Evolutionary conservation across 53 echinoderm and acorn worm species (phyloP).

Genomic region (Patiria pectinifera): DNA sequence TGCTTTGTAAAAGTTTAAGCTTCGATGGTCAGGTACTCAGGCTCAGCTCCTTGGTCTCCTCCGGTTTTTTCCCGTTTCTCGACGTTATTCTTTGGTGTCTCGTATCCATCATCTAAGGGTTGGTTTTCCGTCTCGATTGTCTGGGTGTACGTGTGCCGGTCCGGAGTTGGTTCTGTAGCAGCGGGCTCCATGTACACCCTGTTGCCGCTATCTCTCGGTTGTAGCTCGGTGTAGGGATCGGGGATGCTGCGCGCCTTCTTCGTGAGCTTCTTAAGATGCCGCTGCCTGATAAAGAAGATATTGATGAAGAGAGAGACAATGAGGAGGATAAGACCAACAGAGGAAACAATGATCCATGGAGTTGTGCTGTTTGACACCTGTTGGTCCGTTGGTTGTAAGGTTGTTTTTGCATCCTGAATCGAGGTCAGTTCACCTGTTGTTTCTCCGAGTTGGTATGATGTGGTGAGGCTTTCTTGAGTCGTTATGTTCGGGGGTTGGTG

Average conservation of each 20-base stretch:
- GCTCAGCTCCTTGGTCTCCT: not conserved
- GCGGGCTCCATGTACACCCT: not conserved
- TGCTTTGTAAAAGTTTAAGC: not conserved
- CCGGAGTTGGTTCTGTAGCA: not conserved
- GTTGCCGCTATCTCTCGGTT: not conserved
- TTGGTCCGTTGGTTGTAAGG: not conserved
- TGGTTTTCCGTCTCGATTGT: not conserved
- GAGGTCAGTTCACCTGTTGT: not conserved
- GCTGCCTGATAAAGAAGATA: not conserved
- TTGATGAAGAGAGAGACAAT: not conserved
- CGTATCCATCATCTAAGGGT: not conserved
- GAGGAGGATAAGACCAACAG: not conserved
- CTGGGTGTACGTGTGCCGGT: not conserved
- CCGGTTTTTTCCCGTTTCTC: not conserved
- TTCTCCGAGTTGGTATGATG: not conserved
- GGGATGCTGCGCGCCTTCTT: not conserved
- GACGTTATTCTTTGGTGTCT: not conserved
- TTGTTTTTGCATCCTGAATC: not conserved
- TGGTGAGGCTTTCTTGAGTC: not conserved
- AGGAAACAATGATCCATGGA: not conserved
- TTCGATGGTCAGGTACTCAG: not conserved
- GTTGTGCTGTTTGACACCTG: not conserved
- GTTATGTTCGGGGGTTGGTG: not conserved
- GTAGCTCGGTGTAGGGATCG: constrained; percentile 9
- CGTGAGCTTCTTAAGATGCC: too few species aligned